Conservation (phyloP, 2,113 vertebrate species). For the Thinocorus orbignyianus region DNA sequence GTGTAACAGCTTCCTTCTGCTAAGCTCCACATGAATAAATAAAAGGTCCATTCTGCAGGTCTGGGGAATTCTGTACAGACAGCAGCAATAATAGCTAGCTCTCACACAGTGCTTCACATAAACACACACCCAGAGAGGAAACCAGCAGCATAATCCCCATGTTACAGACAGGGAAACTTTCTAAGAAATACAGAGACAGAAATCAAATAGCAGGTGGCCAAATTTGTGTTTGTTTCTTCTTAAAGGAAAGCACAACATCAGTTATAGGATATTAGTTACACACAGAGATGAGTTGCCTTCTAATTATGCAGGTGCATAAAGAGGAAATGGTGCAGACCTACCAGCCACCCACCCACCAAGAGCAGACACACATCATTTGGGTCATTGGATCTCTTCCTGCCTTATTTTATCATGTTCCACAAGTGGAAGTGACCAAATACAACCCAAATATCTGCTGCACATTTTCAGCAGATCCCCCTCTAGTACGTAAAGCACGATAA, state of each 20-base stretch:
- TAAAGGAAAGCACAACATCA: neutral
- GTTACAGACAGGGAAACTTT: neutral
- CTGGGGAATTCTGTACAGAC: neutral
- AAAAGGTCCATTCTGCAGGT: neutral
- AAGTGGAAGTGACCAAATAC: neutral
- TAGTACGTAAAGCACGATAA: neutral
- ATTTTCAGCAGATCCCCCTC: neutral
- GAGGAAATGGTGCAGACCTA: neutral
- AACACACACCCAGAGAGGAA: neutral
- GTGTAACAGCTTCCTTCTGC: neutral
- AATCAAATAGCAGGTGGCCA: neutral
- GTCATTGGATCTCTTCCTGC: neutral
- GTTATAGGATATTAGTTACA: neutral
- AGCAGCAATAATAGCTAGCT: neutral
- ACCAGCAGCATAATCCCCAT: neutral
- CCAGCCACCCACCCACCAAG: neutral
- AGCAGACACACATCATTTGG: neutral
- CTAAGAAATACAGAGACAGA: neutral
- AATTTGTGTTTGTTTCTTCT: neutral
- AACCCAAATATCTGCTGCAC: neutral
- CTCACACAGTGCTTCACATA: rapidly evolving
- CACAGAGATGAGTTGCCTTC: neutral
- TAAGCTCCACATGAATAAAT: neutral
- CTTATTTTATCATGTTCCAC: neutral
- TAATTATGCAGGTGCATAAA: neutral